A percentile compares a stretch with the other conserved stretches of the same genome.
These are phyloP conservation scores for Ptilonorhynchus violaceus DNA, from an alignment of 2,113 vertebrate genomes.

Conservation along the genomic window DNA sequence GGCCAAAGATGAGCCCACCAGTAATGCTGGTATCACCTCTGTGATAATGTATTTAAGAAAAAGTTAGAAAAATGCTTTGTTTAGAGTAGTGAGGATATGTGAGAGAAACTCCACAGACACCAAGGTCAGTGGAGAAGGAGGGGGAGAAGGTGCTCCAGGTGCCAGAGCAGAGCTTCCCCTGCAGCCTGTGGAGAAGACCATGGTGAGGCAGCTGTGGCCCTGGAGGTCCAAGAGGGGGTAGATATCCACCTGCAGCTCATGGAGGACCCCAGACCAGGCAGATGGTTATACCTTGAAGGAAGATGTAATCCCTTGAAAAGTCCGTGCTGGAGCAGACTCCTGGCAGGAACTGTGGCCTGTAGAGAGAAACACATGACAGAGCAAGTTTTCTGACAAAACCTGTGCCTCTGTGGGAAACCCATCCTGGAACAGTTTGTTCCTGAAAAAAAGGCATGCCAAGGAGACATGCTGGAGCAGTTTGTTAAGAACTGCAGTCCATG, in stretches of 20 bases:
- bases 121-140: not conserved
- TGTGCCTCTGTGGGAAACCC: too few species aligned
- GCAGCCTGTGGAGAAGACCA: not conserved
- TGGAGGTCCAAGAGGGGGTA: not conserved
- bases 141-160: not conserved
- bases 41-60: not conserved
- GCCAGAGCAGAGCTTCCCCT: not conserved
- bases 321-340: not conserved
- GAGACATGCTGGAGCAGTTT: not conserved
- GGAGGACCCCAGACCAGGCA: not conserved
- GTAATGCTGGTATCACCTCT: not conserved
- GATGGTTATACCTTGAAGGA: not conserved
- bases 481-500: not conserved
- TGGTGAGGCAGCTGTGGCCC: not conserved
- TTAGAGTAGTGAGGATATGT: not conserved
- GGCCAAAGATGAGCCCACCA: not conserved
- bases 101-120: not conserved
- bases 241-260: not conserved
- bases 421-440: not conserved
- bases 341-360: not conserved
- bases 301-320: not conserved
- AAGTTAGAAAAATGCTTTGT: not conserved
- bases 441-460: fast-evolving
- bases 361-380: not conserved
- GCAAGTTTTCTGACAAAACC: not conserved